Conservation (phyloP, 53 echinoderm and acorn worm genomes). For the Actinopyga echinites region DNA sequence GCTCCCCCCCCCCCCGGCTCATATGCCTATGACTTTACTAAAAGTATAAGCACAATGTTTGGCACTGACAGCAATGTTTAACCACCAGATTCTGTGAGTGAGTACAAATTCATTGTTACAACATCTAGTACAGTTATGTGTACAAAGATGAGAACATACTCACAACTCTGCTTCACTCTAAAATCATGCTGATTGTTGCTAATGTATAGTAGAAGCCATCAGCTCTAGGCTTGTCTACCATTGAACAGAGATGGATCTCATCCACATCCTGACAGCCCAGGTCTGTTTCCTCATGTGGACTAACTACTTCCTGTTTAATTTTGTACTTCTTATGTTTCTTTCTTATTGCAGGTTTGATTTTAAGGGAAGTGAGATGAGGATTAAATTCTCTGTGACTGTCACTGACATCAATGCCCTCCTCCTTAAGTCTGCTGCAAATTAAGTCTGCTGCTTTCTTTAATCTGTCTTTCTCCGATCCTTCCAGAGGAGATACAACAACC, state of each 20-base stretch:
- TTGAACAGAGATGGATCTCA: conserved; percentile 82
- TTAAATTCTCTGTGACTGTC: conserved; percentile 55
- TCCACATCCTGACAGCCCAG: conserved; percentile 74
- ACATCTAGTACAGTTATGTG: too few relatives aligned
- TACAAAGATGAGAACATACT: too few relatives aligned
- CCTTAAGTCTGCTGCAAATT: conserved; percentile 37
- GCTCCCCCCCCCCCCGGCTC: too few relatives aligned
- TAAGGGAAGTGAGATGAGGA: conserved; percentile 85
- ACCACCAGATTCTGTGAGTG: too few relatives aligned
- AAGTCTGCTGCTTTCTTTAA: conserved; percentile 48
- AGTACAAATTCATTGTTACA: too few relatives aligned
- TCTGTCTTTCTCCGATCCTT: conserved; percentile 45
- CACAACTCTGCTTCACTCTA: not conserved
- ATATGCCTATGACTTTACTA: too few relatives aligned
- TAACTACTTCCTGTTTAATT: conserved; percentile 35
- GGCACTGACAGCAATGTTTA: too few relatives aligned
- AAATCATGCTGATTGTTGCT: conserved; percentile 53
- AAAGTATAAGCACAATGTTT: too few relatives aligned
- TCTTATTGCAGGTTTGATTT: conserved; percentile 39
- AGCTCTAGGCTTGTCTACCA: conserved; percentile 34
- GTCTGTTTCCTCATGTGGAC: conserved; percentile 50
- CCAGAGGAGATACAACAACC: conserved; percentile 53
- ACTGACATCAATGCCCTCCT: conserved; percentile 68
- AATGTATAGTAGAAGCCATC: conserved; percentile 84
- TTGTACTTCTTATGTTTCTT: conserved; percentile 18